Percentiles rank a stretch among this genome's conserved stretches.
Conservation (phyloP, 2,797 vertebrate species). For the Clarias laeviceps region DNA sequence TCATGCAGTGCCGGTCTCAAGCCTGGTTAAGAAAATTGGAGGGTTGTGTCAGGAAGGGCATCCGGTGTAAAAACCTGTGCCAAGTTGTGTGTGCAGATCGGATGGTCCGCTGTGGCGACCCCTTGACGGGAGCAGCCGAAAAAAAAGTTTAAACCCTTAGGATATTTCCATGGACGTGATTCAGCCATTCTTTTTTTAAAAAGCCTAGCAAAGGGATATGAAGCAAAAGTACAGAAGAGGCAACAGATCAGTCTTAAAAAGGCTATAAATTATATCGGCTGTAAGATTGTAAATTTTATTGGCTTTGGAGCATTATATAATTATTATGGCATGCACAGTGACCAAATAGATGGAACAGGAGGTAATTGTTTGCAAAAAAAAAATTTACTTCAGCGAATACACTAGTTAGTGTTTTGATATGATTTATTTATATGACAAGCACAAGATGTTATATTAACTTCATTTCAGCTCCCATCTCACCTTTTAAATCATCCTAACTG, state of each 20-base stretch:
- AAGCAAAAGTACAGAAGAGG: background rate
- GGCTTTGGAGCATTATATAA: background rate
- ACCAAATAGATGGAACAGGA: no score
- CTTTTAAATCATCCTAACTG: background rate
- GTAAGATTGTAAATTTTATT: no score
- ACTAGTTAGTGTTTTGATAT: background rate
- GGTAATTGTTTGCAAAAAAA: background rate
- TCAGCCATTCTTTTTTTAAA: background rate
- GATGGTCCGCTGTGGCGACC: no score
- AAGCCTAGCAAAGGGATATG: background rate
- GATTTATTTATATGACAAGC: background rate
- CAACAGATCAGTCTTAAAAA: background rate
- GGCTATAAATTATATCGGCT: background rate
- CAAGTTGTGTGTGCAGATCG: no score
- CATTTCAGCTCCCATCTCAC: conserved; percentile 29
- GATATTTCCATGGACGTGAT: background rate
- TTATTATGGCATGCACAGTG: background rate
- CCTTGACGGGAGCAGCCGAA: no score
- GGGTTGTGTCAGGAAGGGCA: no score
- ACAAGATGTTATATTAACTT: background rate
- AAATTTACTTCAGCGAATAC: background rate
- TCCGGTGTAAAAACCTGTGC: no score
- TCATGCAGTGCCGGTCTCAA: no score
- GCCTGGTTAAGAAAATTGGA: no score
- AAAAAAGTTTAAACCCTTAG: no score